A percentile compares a stretch with the other conserved stretches of the same genome.
Conservation (phyloP, 2,888 invertebrate genomes). For the Phyllotreta cruciferae region DNA sequence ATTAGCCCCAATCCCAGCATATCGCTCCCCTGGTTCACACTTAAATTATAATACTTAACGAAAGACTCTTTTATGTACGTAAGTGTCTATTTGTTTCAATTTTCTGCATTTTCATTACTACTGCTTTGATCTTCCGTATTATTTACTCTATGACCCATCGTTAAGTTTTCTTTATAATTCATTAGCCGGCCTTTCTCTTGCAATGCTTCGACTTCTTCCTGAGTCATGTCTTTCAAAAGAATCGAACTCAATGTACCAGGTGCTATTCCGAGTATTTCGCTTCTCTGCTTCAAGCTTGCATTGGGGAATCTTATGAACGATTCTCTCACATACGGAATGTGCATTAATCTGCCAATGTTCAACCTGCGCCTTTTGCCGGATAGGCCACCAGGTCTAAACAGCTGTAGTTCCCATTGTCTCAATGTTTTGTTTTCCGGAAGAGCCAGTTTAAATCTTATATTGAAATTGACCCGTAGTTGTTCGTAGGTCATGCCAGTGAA, state of each 20-base stretch:
- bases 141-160: no score
- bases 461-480: conserved; percentile 13
- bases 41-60: conserved; percentile 6
- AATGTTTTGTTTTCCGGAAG: not conserved
- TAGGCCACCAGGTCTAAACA: not conserved
- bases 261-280: conserved; percentile 13
- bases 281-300: not conserved
- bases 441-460: conserved; percentile 8
- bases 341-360: not conserved
- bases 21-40: not conserved
- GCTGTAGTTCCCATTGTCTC: conserved; percentile 3
- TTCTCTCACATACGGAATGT: conserved; percentile 23
- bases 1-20: conserved; percentile 1
- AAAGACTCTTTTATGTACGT: conserved; percentile 16
- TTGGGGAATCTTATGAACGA: conserved; percentile 14
- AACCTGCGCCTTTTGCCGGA: not conserved
- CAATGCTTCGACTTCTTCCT: not conserved
- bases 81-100: no score
- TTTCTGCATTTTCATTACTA: no score
- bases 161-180: no score
- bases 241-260: not conserved
- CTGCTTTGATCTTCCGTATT: no score
- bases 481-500: conserved; percentile 11
- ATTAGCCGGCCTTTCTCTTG: not conserved
- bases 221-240: conserved; percentile 5